These are phyloP conservation scores for Phyllotis vaccarum DNA, from an alignment of 2,797 vertebrate species.

Conservation along the genomic window DNA sequence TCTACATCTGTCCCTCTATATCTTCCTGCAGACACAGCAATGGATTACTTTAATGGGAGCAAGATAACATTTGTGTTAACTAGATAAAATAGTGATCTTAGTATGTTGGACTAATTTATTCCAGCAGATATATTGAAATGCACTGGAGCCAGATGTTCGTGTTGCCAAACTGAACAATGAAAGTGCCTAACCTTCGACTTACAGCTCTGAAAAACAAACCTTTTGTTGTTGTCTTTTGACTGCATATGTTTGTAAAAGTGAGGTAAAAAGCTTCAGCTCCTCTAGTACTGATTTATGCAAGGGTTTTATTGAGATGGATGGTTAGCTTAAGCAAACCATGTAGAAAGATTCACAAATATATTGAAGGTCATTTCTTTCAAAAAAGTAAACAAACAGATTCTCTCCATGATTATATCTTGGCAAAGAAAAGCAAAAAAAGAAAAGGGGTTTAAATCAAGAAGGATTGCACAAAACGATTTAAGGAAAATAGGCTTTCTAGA, in stretches of 20 bases:
- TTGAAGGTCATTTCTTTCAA: conserved; percentile 44
- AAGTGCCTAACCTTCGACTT: conserved; percentile 72
- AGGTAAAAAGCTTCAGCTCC: background rate
- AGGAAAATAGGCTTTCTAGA: background rate
- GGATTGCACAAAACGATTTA: background rate
- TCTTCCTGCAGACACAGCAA: background rate
- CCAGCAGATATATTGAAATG: conserved; percentile 77
- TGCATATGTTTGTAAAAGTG: conserved; percentile 50
- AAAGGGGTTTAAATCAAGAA: background rate
- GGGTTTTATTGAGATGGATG: conserved; percentile 47
- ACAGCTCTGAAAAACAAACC: conserved; percentile 58
- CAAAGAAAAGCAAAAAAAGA: background rate
- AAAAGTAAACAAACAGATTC: background rate
- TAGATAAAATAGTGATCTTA: conserved; percentile 76
- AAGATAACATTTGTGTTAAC: conserved; percentile 61
- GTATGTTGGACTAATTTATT: conserved; percentile 78
- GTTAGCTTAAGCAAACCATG: conserved; percentile 23
- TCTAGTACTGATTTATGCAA: conserved; percentile 25
- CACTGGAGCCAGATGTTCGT: conserved; percentile 79
- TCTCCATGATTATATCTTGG: conserved; percentile 43
- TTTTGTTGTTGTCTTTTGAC: background rate
- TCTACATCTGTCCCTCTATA: background rate
- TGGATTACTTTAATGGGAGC: conserved; percentile 54
- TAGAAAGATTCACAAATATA: conserved; percentile 38
- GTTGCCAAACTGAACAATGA: conserved; percentile 64